phyloP scores from a whole-genome alignment of 2,797 vertebrate species.

The Rhynchotus rufescens region DNA sequence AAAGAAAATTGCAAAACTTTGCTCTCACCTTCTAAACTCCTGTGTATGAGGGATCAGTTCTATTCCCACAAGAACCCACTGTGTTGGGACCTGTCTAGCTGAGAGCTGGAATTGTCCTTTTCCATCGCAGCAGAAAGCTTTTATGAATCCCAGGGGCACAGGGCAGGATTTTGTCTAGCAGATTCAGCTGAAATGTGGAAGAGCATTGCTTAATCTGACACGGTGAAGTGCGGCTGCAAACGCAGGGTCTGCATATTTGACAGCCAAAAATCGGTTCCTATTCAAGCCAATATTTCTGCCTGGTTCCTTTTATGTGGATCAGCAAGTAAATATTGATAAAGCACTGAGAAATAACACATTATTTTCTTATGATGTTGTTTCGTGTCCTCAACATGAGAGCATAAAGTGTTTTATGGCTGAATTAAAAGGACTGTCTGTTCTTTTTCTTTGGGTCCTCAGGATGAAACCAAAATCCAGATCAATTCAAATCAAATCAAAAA shows the following conservation, averaged over 20 bases:
- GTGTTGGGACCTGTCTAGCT: background rate
- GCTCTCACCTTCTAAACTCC: background rate
- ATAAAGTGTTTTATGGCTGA: background rate
- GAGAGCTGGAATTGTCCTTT: background rate
- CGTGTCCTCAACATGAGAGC: too few relatives aligned
- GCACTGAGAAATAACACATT: background rate
- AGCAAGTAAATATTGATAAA: background rate
- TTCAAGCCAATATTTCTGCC: background rate
- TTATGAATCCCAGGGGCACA: background rate
- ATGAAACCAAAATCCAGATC: background rate
- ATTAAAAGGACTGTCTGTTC: background rate
- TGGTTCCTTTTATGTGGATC: background rate
- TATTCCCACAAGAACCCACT: background rate
- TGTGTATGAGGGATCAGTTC: rapidly evolving
- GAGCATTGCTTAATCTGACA: background rate
- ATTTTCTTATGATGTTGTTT: background rate
- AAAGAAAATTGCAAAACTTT: background rate
- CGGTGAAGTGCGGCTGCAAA: background rate
- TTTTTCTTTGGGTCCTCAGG: background rate
- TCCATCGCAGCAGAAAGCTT: background rate
- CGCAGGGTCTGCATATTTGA: background rate
- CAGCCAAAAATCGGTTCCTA: background rate
- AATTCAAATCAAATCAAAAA: background rate
- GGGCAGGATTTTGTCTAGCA: background rate
- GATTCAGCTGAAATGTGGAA: background rate